phyloP scores from a whole-genome alignment of 2,113 vertebrate genomes.

The Semnornis frantzii region DNA sequence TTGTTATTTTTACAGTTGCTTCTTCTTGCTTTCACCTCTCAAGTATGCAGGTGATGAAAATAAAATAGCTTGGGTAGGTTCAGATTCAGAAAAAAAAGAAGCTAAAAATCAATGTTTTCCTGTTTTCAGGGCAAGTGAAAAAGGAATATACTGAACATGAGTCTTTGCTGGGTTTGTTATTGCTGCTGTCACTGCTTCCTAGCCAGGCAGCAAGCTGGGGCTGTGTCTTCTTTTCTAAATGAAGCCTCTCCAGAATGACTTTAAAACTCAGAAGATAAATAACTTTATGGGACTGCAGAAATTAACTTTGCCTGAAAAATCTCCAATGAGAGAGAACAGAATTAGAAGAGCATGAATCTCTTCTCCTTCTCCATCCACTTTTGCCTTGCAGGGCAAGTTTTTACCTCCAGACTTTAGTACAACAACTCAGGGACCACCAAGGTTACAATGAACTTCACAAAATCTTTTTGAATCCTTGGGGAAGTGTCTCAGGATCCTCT shows the following conservation, averaged over 20 bases:
- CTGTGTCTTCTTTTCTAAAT: not conserved
- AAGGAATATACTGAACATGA: not conserved
- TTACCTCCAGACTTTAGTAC: not conserved
- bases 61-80: not conserved
- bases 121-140: not conserved
- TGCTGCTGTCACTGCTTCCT: not conserved
- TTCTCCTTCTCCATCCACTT: not conserved
- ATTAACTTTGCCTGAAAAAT: not conserved
- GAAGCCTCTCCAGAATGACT: not conserved
- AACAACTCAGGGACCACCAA: not conserved
- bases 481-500: not conserved
- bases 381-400: not conserved
- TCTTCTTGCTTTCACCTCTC: constrained; percentile 38
- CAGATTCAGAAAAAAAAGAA: not conserved
- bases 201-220: not conserved
- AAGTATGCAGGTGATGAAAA: not conserved
- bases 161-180: not conserved
- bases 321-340: not conserved
- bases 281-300: not conserved
- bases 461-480: not conserved
- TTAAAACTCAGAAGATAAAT: not conserved
- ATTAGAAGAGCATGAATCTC: not conserved
- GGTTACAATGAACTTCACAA: not conserved
- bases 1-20: constrained; percentile 15
- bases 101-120: not conserved